Base-by-base conservation (phyloP, 37 sponge, comb jelly and placozoan genomes). In the Hexactinellida sp. region DNA sequence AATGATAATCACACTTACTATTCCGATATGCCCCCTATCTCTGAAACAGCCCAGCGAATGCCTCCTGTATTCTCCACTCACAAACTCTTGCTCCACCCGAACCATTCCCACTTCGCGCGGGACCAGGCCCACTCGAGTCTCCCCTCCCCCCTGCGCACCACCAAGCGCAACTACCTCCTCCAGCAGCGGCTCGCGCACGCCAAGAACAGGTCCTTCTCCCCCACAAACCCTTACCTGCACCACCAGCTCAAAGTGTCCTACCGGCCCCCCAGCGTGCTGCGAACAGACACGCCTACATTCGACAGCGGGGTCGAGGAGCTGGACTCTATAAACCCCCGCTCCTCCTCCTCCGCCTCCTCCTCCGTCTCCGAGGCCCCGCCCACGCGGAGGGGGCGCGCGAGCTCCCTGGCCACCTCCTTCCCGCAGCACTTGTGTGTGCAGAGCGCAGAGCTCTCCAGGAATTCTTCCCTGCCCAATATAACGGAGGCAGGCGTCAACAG, bases 1-100 rank as follows among this genome's bases (percentile, higher is more conserved):
- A 63, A 63, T 63, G 30, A 63, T 63, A 63, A 63, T n/a, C 76
- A n/a, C 34, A 63, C 21, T 63, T 63, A 63, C 76, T 63, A 7
- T 28, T 63, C 21, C 13, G 21, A 10, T 28, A 10, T 63, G 76
- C 76, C 76, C 13, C 76, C 21, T 47, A 47, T 47, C 52, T 47
- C 52, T 63, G 76, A 63, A 23, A 63, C 76, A 63, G 76, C 76
- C 13, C 28, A n/a, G 5, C 76, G 76, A 10, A 5, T 25, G 28
- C 76, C 76, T n/a, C 21, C 21, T n/a, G 21, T n/a, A 7, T n/a
- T 32, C 21, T 21, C 76, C 25, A 63, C 76, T 7, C 76, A 63
- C 30, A 63, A 23, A 63, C 28, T 63, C 25, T 28, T 7, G 3
- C 76, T 63, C 76, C 76, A 63, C 5, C 30, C 28, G 9, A 47